Evolutionary conservation across 2,888 invertebrate species (phyloP), one percentile per base, ranked within the genome.

Genomic region (Drosophila picticornis): DNA sequence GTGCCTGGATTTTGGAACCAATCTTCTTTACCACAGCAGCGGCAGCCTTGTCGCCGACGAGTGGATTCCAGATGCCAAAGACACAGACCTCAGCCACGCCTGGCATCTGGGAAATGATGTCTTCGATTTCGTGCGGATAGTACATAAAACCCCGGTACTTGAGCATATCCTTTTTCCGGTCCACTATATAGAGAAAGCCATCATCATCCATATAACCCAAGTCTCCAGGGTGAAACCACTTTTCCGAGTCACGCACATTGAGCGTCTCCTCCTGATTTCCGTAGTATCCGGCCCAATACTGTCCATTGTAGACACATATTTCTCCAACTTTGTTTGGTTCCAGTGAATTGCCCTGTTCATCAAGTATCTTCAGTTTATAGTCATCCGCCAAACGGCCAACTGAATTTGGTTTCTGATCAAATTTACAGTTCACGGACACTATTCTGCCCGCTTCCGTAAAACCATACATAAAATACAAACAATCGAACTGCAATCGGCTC

Each of bases 201-300:
- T 92, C 91, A 1, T 88, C 77, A 64, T 93, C 93, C 61, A 93
- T 84, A 43, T 91, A 91, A 1, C 93, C 93, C 36, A 93, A 66
- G 69, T 93, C 93, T 0, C 93, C 93, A 1, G 90, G 80, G 34
- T 90, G 90, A 19, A 87, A 84, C 93, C 92, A 93, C 5, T 0
- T 0, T 3, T 92, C 81, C 0, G 66, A 63, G 55, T 92, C 92
- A 0, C 81, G 77, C 0, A 87, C 78, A 2, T 75, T 67, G 2
- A 70, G 69, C 0, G 91, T 77, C 34, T 89, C 91, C 16, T 77
- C 72, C 0, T 75, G 78, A 60, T 92, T 91, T 5, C 81, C 84
- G 46, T 90, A 92, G 53, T 93, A 93, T 9, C 93, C 93, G 25
- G 75, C 75, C 91, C 92, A 92, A 6, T 75, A 43, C 40, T 79